A percentile compares a stretch with the other conserved stretches of the same genome.
phyloP scores from a whole-genome alignment of 2,113 vertebrate genomes.

The Gila orcuttii region DNA sequence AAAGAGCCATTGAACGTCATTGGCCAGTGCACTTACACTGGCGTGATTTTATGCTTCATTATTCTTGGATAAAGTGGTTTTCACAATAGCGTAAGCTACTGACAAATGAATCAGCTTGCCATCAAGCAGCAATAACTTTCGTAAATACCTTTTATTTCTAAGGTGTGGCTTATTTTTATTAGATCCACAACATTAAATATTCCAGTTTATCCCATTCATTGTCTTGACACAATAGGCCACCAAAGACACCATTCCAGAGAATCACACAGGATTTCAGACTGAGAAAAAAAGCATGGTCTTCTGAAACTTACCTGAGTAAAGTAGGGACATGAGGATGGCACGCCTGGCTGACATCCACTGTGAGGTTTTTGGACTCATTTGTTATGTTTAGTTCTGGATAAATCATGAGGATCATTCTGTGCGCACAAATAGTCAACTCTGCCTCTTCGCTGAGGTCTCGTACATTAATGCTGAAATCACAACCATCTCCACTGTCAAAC shows the following conservation, averaged over 20 bases:
- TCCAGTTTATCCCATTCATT: background rate
- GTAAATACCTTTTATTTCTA: background rate
- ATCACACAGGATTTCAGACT: background rate
- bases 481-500: conserved; percentile 70
- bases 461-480: conserved; percentile 71
- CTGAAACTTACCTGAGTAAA: conserved; percentile 70
- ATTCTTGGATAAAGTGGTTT: too few relatives aligned
- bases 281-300: background rate
- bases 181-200: background rate
- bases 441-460: conserved; percentile 41
- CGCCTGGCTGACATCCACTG: conserved; percentile 57
- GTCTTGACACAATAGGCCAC: background rate
- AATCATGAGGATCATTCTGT: conserved; percentile 70
- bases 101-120: too few relatives aligned
- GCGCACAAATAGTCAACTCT: conserved; percentile 66
- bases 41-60: too few relatives aligned
- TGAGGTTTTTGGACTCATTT: conserved; percentile 39
- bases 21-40: too few relatives aligned
- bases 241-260: background rate
- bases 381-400: conserved; percentile 63
- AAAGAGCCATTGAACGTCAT: too few relatives aligned
- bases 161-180: background rate
- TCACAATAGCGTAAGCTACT: too few relatives aligned
- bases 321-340: conserved; percentile 66
- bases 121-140: too few relatives aligned